A percentile compares a stretch with the other conserved stretches of the same genome.
Conservation (phyloP, 2,113 vertebrate genomes). For the Onychostoma macrolepis region DNA sequence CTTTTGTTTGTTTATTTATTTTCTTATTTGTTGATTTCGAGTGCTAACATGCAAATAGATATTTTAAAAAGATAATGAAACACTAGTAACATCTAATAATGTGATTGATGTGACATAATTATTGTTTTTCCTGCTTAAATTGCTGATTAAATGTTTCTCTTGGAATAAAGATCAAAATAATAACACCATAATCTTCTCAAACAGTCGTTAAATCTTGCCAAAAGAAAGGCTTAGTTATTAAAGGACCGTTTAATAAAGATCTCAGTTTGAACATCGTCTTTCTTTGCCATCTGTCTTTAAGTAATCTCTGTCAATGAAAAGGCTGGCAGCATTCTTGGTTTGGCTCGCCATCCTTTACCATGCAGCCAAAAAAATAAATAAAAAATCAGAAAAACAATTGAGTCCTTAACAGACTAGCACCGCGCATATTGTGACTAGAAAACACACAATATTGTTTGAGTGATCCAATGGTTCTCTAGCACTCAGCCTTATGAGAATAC, state of each 20-base stretch:
- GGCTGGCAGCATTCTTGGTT: conserved; percentile 12
- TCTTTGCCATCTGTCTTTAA: conserved; percentile 42
- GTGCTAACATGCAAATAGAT: background rate
- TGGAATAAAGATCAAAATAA: conserved; percentile 7
- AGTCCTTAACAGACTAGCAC: conserved; percentile 8
- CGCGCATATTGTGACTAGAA: background rate
- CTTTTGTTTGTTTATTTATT: background rate
- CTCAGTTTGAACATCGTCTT: background rate
- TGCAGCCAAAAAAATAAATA: background rate
- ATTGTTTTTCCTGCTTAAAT: background rate
- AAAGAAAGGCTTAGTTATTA: background rate
- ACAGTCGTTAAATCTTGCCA: conserved; percentile 10
- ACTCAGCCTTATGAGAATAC: background rate
- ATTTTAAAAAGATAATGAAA: background rate
- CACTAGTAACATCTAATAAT: background rate
- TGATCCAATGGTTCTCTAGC: background rate
- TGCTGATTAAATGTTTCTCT: conserved; percentile 7
- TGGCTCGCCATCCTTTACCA: conserved; percentile 3
- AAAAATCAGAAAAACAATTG: background rate
- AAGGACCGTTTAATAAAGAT: conserved; percentile 25
- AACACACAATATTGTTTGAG: background rate
- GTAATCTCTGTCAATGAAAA: conserved; percentile 29
- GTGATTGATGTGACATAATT: background rate
- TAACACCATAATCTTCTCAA: conserved; percentile 25
- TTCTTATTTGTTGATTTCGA: background rate